Percentiles rank a stretch among this genome's conserved stretches.
Evolutionary conservation across 2,888 invertebrate species (phyloP).

Genomic region (Metopia argyrocephala): DNA sequence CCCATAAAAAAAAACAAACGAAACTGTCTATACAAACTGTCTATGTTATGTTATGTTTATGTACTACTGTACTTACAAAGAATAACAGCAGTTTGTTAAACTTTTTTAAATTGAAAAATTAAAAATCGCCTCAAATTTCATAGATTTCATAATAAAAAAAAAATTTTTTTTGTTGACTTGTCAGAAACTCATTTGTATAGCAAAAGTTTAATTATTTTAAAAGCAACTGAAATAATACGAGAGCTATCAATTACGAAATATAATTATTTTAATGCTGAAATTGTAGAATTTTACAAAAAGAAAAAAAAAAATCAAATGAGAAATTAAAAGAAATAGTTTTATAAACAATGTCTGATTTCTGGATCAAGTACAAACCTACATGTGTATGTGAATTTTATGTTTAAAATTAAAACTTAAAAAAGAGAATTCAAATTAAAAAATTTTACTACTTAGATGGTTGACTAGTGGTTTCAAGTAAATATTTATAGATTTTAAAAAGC

Average conservation of each 20-base stretch:
- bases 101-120: neutral
- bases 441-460: no score
- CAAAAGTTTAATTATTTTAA: constrained; percentile 4
- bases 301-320: no score
- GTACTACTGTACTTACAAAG: neutral
- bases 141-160: constrained; percentile 6
- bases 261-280: neutral
- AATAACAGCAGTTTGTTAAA: no score
- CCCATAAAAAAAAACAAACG: neutral
- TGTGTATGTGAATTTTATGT: no score
- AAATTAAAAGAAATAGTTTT: no score
- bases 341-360: no score
- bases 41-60: no score
- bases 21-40: neutral
- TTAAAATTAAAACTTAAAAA: no score
- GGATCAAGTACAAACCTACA: no score
- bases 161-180: constrained; percentile 37
- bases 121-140: constrained; percentile 32
- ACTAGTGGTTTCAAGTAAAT: no score
- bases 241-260: neutral
- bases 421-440: no score
- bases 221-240: neutral
- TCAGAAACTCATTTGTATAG: neutral
- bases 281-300: neutral
- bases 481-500: no score